Evolutionary conservation across 2,888 invertebrate species (phyloP).

Genomic region (Hedya salicella): DNA sequence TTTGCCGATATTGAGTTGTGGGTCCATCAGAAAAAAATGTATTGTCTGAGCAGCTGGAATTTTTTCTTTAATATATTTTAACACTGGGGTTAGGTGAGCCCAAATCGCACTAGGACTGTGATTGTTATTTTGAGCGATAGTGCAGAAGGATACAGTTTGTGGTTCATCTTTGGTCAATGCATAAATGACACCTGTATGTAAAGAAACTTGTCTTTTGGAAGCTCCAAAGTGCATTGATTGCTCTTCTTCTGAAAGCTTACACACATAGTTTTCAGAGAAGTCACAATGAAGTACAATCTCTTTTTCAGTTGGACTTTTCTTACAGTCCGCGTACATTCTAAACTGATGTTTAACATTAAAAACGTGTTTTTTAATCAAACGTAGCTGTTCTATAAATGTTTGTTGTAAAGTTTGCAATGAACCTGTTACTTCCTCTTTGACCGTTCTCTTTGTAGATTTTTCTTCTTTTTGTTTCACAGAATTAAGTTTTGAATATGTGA

Average conservation of each 20-base stretch:
- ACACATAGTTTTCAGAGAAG: constrained; percentile 35
- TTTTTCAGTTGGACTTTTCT: constrained; percentile 20
- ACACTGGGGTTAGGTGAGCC: too few species aligned
- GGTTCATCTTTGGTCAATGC: not conserved
- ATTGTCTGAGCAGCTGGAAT: not conserved
- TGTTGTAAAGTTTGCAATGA: constrained; percentile 26
- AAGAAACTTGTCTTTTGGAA: constrained; percentile 3
- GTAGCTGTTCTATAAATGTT: constrained; percentile 12
- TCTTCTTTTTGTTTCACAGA: constrained; percentile 31
- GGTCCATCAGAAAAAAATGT: not conserved
- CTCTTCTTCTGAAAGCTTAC: constrained; percentile 31
- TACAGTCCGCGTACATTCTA: too few species aligned
- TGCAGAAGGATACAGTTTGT: not conserved
- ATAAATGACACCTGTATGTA: not conserved
- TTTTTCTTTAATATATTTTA: too few species aligned
- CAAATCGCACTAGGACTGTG: not conserved
- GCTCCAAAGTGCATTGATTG: constrained; percentile 40
- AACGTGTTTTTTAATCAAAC: constrained; percentile 27
- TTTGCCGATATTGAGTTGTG: not conserved
- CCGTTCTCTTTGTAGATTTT: constrained; percentile 27
- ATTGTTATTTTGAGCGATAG: not conserved
- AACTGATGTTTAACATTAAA: constrained; percentile 35
- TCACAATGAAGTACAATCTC: constrained; percentile 35
- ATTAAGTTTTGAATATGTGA: constrained; percentile 28
- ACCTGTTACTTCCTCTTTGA: constrained; percentile 24